Evolutionary conservation across 37 sponge, comb jelly and placozoan species (phyloP).

Genomic region (Trichoplax adhaerens): DNA sequence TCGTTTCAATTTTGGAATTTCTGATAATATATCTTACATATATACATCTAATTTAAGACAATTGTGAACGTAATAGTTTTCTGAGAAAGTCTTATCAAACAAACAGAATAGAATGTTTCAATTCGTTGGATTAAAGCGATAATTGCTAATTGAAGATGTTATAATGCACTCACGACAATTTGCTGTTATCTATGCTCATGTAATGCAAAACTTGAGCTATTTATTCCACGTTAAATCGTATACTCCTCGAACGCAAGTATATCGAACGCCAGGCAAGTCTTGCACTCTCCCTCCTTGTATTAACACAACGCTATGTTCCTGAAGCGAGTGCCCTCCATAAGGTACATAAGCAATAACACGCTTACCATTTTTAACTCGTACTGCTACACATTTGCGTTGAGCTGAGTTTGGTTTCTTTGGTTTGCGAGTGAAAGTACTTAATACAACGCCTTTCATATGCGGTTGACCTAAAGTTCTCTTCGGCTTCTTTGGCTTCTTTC

Average conservation of each 20-base stretch:
- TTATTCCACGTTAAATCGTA: constrained; percentile 28
- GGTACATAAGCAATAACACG: constrained; percentile 51
- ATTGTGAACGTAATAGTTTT: too few relatives aligned
- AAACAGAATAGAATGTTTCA: too few relatives aligned
- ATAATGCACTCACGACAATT: too few relatives aligned
- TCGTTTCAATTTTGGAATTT: too few relatives aligned
- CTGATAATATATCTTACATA: too few relatives aligned
- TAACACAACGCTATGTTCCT: constrained; percentile 68
- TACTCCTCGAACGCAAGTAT: constrained; percentile 50
- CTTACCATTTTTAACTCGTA: constrained; percentile 59
- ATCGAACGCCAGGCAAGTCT: constrained; percentile 57
- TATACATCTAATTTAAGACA: too few relatives aligned
- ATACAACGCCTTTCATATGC: constrained; percentile 30
- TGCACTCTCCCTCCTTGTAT: constrained; percentile 43
- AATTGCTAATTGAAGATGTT: too few relatives aligned
- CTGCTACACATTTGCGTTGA: constrained; percentile 56
- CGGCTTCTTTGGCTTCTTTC: constrained; percentile 12
- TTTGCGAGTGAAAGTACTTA: constrained; percentile 30
- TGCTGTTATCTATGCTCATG: too few relatives aligned
- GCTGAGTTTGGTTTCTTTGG: constrained; percentile 83
- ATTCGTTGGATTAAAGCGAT: too few relatives aligned
- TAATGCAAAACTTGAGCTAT: too few relatives aligned
- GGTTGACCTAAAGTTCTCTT: constrained; percentile 39
- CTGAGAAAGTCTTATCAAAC: too few relatives aligned
- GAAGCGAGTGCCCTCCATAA: constrained; percentile 43